Conservation (phyloP, 2,797 vertebrate species). For the Pogonophryne albipinna region DNA sequence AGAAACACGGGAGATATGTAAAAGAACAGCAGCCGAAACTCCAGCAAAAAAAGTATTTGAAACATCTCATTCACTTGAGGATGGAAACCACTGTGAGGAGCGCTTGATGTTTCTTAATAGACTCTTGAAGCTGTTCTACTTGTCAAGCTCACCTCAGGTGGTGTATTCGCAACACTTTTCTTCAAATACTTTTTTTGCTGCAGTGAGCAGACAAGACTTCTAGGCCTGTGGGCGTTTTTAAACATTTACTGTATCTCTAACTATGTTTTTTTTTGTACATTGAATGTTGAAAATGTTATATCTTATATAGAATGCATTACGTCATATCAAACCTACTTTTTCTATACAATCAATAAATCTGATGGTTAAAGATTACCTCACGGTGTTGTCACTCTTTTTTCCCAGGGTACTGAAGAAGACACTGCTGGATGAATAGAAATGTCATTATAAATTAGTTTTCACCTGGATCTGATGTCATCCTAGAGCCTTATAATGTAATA, state of each 20-base stretch:
- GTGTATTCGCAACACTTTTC: slow-evolving; percentile 28
- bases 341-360: slow-evolving; percentile 91
- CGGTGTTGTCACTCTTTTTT: slow-evolving; percentile 4
- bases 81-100: slow-evolving; percentile 31
- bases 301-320: slow-evolving; percentile 92
- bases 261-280: slow-evolving; percentile 85
- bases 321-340: slow-evolving; percentile 91
- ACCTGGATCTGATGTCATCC: slow-evolving; percentile 10
- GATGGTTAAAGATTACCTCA: slow-evolving; percentile 74
- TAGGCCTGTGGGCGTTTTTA: slow-evolving; percentile 81
- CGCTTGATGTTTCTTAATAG: slow-evolving; percentile 48
- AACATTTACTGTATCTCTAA: slow-evolving; percentile 83
- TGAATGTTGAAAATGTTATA: slow-evolving; percentile 90
- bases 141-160: slow-evolving; percentile 53
- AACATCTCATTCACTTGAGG: slow-evolving; percentile 48
- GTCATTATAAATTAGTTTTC: background rate
- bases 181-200: slow-evolving; percentile 59
- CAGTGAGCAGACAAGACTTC: slow-evolving; percentile 70
- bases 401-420: background rate
- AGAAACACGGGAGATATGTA: slow-evolving; percentile 31
- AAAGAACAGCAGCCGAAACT: slow-evolving; percentile 45
- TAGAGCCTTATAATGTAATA: slow-evolving; percentile 6
- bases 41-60: slow-evolving; percentile 53
- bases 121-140: slow-evolving; percentile 52
- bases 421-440: slow-evolving; percentile 1